Percentiles rank a stretch among this genome's conserved stretches.
These are phyloP conservation scores for Anthonomus grandis DNA, from an alignment of 1,140 invertebrate genomes.

Conservation along the genomic window DNA sequence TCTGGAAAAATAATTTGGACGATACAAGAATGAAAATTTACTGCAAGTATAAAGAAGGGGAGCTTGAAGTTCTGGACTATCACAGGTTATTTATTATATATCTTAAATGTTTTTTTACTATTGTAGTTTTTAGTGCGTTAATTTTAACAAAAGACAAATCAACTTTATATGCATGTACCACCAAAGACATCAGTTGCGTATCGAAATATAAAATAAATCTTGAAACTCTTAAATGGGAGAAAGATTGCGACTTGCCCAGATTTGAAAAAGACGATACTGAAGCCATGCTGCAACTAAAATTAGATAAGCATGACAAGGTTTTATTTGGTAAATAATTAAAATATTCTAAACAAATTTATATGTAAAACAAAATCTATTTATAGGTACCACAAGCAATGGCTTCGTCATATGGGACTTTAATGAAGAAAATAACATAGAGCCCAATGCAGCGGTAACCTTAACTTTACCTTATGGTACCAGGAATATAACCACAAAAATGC, in stretches of 20 bases:
- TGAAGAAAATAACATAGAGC: conserved; percentile 40
- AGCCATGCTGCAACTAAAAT: conserved; percentile 75
- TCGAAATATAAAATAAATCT: conserved; percentile 54
- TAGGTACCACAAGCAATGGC: conserved; percentile 76
- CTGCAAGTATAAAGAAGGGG: conserved; percentile 56
- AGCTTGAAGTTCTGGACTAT: conserved; percentile 66
- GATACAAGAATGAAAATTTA: conserved; percentile 66
- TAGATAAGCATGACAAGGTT: conserved; percentile 76
- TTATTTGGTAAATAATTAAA: conserved; percentile 60
- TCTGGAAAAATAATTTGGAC: conserved; percentile 78
- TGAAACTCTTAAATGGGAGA: conserved; percentile 58
- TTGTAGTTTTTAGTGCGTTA: conserved; percentile 57
- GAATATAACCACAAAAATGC: conserved; percentile 88
- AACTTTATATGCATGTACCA: conserved; percentile 60
- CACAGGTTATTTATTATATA: conserved; percentile 56
- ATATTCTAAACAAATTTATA: background rate
- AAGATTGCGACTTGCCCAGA: conserved; percentile 58
- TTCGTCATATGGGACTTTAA: conserved; percentile 72
- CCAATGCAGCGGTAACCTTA: conserved; percentile 62
- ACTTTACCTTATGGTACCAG: conserved; percentile 83
- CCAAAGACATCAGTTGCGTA: conserved; percentile 55
- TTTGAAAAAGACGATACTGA: conserved; percentile 67
- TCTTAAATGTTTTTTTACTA: background rate
- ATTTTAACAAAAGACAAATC: conserved; percentile 57
- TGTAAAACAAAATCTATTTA: conserved; percentile 9